A percentile compares a stretch with the other conserved stretches of the same genome.
Evolutionary conservation across 2,888 invertebrate species (phyloP).

Genomic region (Yponomeuta malinellus): DNA sequence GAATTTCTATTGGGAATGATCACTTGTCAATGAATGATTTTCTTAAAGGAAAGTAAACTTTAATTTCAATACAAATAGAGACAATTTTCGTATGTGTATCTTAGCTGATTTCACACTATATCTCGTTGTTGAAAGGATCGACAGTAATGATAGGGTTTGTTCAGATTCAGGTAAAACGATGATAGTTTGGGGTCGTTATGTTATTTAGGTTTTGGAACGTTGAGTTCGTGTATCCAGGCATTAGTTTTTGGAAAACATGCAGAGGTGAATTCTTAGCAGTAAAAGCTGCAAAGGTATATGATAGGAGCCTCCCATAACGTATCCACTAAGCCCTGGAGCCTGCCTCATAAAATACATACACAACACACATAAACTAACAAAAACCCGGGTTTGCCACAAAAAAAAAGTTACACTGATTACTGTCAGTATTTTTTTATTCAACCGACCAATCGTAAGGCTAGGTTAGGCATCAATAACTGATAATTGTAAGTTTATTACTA

Average conservation of each 20-base stretch:
- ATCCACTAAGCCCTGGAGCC: too few species aligned
- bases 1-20: background rate
- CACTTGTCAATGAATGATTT: background rate
- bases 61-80: background rate
- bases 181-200: background rate
- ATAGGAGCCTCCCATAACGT: too few species aligned
- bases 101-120: background rate
- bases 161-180: background rate
- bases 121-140: conserved; percentile 5
- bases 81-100: background rate
- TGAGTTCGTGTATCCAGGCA: background rate
- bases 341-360: too few species aligned
- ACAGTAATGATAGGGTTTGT: conserved; percentile 5
- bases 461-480: too few species aligned
- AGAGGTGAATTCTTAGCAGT: background rate
- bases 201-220: background rate
- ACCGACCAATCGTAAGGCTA: too few species aligned
- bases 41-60: background rate
- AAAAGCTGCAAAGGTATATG: too few species aligned
- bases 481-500: too few species aligned
- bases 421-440: too few species aligned
- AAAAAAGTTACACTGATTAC: too few species aligned
- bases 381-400: too few species aligned
- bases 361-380: too few species aligned
- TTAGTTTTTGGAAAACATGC: background rate